phyloP scores from a whole-genome alignment of 2,888 invertebrate species.

The Campoplex nolae region DNA sequence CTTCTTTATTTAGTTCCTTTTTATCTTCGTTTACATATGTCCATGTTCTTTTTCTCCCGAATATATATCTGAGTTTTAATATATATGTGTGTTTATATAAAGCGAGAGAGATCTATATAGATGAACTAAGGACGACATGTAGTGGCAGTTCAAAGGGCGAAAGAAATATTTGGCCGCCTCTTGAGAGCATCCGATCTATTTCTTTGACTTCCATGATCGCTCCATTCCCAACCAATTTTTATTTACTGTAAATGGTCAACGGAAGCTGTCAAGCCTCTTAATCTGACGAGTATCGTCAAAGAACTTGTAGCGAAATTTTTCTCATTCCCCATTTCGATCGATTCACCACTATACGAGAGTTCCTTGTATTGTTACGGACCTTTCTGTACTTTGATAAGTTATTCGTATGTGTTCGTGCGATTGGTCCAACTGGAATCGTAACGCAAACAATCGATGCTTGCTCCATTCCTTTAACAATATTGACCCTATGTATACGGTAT shows the following conservation, averaged over 20 bases:
- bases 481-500: conserved; percentile 10
- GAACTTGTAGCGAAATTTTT: background rate
- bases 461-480: background rate
- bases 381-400: conserved; percentile 19
- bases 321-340: background rate
- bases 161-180: background rate
- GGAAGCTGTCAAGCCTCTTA: background rate
- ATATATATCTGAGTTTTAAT: background rate
- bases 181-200: background rate
- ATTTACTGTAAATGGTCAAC: background rate
- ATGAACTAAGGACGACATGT: background rate
- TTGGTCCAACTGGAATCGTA: conserved; percentile 28
- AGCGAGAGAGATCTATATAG: conserved; percentile 10
- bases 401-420: background rate
- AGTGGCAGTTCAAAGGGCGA: background rate
- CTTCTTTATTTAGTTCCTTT: background rate
- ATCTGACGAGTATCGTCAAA: background rate
- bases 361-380: background rate
- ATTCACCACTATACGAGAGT: background rate
- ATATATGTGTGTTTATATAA: conserved; percentile 17
- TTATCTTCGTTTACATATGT: background rate
- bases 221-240: background rate
- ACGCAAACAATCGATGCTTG: conserved; percentile 18
- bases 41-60: conserved; percentile 7
- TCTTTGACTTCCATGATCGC: background rate